Base-by-base conservation (phyloP, 2,113 vertebrate genomes). In the Cathartes aura region DNA sequence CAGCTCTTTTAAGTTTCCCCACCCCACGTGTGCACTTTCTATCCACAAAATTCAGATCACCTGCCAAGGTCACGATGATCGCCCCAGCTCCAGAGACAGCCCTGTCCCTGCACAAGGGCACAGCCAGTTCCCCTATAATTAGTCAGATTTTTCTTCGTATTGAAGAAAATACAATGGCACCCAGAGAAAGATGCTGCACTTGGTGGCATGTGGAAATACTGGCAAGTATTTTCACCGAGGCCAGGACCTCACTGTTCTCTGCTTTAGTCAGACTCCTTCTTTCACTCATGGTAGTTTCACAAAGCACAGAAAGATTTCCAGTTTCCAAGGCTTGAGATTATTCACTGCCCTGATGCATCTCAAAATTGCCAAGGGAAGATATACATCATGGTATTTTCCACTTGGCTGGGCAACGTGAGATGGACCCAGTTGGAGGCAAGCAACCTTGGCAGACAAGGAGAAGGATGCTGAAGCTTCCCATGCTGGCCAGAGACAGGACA, bases 11-110 rank as follows among this genome's bases (percentile, higher is more conserved):
- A 7, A 6, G 19, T 53, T 62, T 50, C 34, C 18, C 30, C 23
- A 10, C 15, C 9, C 10, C 11, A 5, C 0, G 6, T 1, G 3
- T 0, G 1, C 19, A 9, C 27, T 68, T 64, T 45, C 52, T 23
- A 30, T 58, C 43, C n/a, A 10, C 18, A 8, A 12, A 59, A 12
- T 32, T 71, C 53, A 47, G 20, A 16, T 71, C 16, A 8, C 15
- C 16, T 56, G 40, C 43, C 27, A 5, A 47, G 20, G 30, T 23
- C 43, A 30, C 0, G 1, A 30, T 27, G 53, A 20, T 22, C 14
- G 16, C 15, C 42, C 36, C 60, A 26, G 42, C 66, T 63, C 34
- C 38, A 40, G 5, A 7, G 47, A 36, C 2, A 1, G 12, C 56
- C 43, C 52, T 67, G n/a, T 18, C 38, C 27, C 24, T 21, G 12